Conservation (phyloP, 2,113 vertebrate genomes). For the Seriola rivoliana region DNA sequence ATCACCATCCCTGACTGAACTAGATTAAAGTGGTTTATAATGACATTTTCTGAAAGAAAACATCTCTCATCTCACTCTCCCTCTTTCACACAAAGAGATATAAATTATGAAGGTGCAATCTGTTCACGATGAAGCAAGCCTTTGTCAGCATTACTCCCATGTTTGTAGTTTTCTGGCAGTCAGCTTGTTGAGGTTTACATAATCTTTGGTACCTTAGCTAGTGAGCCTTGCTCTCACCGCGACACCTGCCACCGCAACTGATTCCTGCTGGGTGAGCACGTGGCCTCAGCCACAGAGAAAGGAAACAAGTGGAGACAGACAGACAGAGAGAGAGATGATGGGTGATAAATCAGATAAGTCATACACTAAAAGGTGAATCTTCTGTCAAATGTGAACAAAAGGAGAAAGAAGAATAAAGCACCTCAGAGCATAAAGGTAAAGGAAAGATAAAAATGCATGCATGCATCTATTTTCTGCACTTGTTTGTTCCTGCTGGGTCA, state of each 20-base stretch:
- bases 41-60: slow-evolving; percentile 39
- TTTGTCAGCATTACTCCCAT: slow-evolving; percentile 56
- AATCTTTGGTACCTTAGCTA: slow-evolving; percentile 44
- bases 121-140: slow-evolving; percentile 46
- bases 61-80: slow-evolving; percentile 32
- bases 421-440: slow-evolving; percentile 17
- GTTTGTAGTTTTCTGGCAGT: slow-evolving; percentile 46
- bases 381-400: slow-evolving; percentile 32
- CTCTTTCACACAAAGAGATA: slow-evolving; percentile 37
- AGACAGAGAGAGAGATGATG: slow-evolving; percentile 1
- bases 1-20: slow-evolving; percentile 25
- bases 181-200: slow-evolving; percentile 45
- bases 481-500: slow-evolving; percentile 9
- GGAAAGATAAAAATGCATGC: background rate
- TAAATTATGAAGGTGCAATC: slow-evolving; percentile 61
- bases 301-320: background rate
- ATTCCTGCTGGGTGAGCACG: slow-evolving; percentile 38
- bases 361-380: background rate
- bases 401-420: slow-evolving; percentile 10
- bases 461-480: slow-evolving; percentile 8
- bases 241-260: slow-evolving; percentile 49
- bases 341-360: slow-evolving; percentile 13
- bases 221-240: slow-evolving; percentile 32
- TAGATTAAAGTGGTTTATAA: slow-evolving; percentile 57
- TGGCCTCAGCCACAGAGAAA: slow-evolving; percentile 12